Conservation (phyloP, 1,140 invertebrate species). For the Zaprionus capensis region DNA sequence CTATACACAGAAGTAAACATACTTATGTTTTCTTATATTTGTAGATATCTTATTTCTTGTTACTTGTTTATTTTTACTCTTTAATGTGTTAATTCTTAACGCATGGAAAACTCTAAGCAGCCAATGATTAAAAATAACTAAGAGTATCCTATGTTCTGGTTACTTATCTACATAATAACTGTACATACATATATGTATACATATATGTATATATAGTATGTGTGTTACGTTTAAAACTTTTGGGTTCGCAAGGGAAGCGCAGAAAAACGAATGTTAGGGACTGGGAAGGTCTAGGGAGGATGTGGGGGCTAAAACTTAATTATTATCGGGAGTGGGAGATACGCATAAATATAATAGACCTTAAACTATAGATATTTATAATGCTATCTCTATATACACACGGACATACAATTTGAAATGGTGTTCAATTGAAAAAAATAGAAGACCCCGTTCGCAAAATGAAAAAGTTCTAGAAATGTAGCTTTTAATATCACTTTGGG, state of each 20-base stretch:
- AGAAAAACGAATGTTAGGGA: constrained; percentile 41
- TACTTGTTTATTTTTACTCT: not conserved
- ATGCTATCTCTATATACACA: constrained; percentile 32
- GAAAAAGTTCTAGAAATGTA: constrained; percentile 38
- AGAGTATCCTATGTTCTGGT: constrained; percentile 32
- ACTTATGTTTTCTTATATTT: constrained; percentile 12
- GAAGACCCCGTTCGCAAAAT: constrained; percentile 49
- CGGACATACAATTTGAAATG: constrained; percentile 16
- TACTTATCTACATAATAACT: constrained; percentile 19
- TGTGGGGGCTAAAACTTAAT: constrained; percentile 44
- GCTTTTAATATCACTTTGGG: constrained; percentile 59
- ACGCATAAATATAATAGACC: constrained; percentile 54
- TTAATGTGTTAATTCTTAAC: constrained; percentile 54
- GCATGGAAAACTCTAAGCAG: constrained; percentile 55
- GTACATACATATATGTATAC: constrained; percentile 25
- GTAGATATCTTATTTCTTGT: not conserved
- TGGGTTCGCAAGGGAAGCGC: constrained; percentile 75
- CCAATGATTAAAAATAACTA: constrained; percentile 52
- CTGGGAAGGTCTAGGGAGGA: constrained; percentile 7
- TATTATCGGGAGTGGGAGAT: constrained; percentile 57
- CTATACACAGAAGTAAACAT: constrained; percentile 66
- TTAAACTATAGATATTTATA: constrained; percentile 45
- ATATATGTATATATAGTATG: not conserved
- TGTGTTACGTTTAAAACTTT: constrained; percentile 64
- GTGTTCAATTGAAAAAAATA: constrained; percentile 31